Conservation (phyloP, 2,113 vertebrate species). For the Ammodytes marinus region DNA sequence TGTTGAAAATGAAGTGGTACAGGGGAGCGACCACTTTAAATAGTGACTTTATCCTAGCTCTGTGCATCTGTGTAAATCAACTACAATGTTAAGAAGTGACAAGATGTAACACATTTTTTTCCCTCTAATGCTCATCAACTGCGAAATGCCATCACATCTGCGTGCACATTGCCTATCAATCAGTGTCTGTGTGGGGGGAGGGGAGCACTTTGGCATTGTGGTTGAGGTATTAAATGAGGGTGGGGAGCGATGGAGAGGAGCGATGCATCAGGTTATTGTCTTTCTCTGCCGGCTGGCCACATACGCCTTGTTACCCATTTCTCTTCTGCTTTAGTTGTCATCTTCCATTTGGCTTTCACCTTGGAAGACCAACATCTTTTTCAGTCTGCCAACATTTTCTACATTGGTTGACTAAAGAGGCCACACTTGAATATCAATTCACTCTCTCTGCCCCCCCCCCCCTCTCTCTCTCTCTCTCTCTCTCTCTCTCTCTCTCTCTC, state of each 20-base stretch:
- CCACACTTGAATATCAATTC: no score
- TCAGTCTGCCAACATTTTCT: no score
- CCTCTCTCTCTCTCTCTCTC: no score
- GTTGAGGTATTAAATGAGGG: slow-evolving; percentile 40
- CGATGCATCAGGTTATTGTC: slow-evolving; percentile 65
- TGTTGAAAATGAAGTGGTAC: background rate
- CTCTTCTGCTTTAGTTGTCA: slow-evolving; percentile 66
- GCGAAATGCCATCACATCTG: slow-evolving; percentile 12
- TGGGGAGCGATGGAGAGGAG: slow-evolving; percentile 19
- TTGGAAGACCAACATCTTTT: no score
- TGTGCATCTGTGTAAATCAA: background rate
- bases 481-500: no score
- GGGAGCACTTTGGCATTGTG: slow-evolving; percentile 24
- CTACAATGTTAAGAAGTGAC: background rate
- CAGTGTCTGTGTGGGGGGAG: slow-evolving; percentile 9
- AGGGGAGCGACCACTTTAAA: background rate
- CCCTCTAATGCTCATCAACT: slow-evolving; percentile 2
- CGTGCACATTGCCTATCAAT: slow-evolving; percentile 41
- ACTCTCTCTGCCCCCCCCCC: no score
- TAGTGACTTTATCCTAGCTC: background rate
- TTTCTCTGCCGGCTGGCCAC: slow-evolving; percentile 55
- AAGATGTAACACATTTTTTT: background rate
- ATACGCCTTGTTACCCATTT: slow-evolving; percentile 65
- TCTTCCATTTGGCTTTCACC: slow-evolving; percentile 71
- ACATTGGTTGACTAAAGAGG: no score